Evolutionary conservation across 2,888 invertebrate species (phyloP), one percentile per base, ranked within the genome.

Genomic region (Nephrocerus scutellatus): DNA sequence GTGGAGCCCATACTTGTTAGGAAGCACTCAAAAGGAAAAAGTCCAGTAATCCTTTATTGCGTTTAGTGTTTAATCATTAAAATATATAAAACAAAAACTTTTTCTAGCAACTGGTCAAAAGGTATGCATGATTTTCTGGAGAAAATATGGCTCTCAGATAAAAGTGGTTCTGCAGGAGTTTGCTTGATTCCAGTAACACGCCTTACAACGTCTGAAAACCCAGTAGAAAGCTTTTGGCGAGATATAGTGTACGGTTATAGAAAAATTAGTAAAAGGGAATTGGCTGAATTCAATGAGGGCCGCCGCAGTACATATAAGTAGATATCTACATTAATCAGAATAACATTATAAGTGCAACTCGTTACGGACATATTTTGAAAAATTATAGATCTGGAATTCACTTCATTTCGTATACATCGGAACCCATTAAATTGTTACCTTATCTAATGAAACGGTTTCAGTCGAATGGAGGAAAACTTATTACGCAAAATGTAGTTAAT

Each of bases 1-100:
- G 6, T 86, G 85, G 83, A 71, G 73, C 8, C 86, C 85, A 0
- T 84, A 75, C 56, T 59, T 80, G 7, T 70, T 76, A 28, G 74
- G 74, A 0, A 66, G 70, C 12, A 82, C 81, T 1, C 66, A 78
- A 0, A 52, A 57, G 3, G 49, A 68, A 0, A 70, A 75, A 44
- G 66, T 82, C 13, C 48, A 62, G 78, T 79, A 60, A 68, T 16
- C 13, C 22, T 25, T 24, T 23, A 19, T 36, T 26, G 15, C 5
- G 24, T 16, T 16, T 12, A 18, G 9, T 4, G 9, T 19, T 28
- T 25, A 19, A 14, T 5, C 26, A 5, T 22, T 18, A 2, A 6
- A 12, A 29, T 13, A 14, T 35, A 12, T 9, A 2, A 23, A 13
- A 12, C 23, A 14, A 5, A 25, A 12, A 34, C 6, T 20, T 10